phyloP scores from a whole-genome alignment of 1,140 invertebrate genomes.

The Papilio helenus region DNA sequence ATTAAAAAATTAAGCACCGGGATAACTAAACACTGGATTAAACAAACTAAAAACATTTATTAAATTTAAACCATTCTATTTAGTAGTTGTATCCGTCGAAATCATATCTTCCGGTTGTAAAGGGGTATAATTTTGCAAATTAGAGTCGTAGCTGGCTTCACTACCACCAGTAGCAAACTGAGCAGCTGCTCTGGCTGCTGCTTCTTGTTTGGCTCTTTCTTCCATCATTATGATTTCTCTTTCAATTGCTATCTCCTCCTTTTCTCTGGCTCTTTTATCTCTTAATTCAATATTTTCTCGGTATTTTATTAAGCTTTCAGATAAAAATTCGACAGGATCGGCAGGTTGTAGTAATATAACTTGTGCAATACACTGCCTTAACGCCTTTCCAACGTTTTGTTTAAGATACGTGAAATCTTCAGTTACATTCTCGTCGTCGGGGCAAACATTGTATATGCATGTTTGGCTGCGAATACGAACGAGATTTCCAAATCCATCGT shows the following conservation, averaged over 20 bases:
- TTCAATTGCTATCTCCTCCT: constrained; percentile 65
- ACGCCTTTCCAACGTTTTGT: constrained; percentile 66
- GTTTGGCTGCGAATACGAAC: constrained; percentile 72
- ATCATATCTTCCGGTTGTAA: constrained; percentile 52
- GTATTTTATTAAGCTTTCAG: constrained; percentile 63
- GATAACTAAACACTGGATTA: background rate
- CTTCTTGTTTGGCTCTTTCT: constrained; percentile 64
- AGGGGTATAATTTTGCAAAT: constrained; percentile 66
- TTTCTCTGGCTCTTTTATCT: constrained; percentile 64
- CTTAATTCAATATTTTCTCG: constrained; percentile 72
- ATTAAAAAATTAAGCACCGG: background rate
- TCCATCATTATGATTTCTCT: constrained; percentile 66
- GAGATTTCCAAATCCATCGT: constrained; percentile 76
- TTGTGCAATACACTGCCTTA: constrained; percentile 69
- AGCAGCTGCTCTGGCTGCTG: constrained; percentile 60
- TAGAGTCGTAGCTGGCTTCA: constrained; percentile 73
- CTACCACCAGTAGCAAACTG: constrained; percentile 59
- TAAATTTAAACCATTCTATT: constrained; percentile 40
- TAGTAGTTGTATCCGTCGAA: constrained; percentile 53
- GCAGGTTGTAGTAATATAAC: constrained; percentile 67
- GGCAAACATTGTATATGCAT: constrained; percentile 70
- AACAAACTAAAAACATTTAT: constrained; percentile 38
- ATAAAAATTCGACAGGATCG: constrained; percentile 75
- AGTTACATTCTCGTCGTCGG: constrained; percentile 66
- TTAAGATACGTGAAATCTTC: constrained; percentile 76